These are phyloP conservation scores for Oncorhynchus tshawytscha DNA, from an alignment of 2,113 vertebrate genomes.

Conservation along the genomic window DNA sequence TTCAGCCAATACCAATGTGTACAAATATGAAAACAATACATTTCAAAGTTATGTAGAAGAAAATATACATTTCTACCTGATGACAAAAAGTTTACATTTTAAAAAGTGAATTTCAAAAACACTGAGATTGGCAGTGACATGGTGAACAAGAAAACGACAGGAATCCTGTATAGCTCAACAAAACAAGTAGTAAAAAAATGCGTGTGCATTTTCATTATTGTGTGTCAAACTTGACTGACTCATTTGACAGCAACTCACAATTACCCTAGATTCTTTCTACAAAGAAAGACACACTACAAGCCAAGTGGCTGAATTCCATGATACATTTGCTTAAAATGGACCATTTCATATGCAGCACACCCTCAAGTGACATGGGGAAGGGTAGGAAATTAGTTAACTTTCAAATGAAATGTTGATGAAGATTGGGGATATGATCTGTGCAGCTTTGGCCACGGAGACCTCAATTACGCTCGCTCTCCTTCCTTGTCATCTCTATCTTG, in stretches of 20 bases:
- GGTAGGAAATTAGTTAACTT: background rate
- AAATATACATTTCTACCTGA: too few relatives aligned
- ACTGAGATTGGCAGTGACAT: too few relatives aligned
- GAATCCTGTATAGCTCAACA: too few relatives aligned
- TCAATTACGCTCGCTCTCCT: background rate
- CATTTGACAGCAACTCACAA: background rate
- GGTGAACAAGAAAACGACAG: too few relatives aligned
- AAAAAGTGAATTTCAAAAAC: too few relatives aligned
- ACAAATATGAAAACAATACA: too few relatives aligned
- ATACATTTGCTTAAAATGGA: background rate
- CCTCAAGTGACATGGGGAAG: background rate
- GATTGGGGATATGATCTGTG: background rate
- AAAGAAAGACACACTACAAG: background rate
- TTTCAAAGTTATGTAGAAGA: too few relatives aligned
- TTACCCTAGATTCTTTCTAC: background rate
- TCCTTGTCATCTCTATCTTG: conserved; percentile 18
- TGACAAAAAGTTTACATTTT: too few relatives aligned
- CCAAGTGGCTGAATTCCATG: background rate
- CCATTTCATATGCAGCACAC: background rate
- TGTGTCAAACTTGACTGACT: too few relatives aligned
- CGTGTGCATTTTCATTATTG: too few relatives aligned
- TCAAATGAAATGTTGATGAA: conserved; percentile 7
- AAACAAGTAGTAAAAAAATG: too few relatives aligned
- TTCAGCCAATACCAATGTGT: too few relatives aligned
- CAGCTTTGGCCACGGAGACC: background rate